phyloP scores from a whole-genome alignment of 1,140 invertebrate genomes.

The Chironomus striatipennis region DNA sequence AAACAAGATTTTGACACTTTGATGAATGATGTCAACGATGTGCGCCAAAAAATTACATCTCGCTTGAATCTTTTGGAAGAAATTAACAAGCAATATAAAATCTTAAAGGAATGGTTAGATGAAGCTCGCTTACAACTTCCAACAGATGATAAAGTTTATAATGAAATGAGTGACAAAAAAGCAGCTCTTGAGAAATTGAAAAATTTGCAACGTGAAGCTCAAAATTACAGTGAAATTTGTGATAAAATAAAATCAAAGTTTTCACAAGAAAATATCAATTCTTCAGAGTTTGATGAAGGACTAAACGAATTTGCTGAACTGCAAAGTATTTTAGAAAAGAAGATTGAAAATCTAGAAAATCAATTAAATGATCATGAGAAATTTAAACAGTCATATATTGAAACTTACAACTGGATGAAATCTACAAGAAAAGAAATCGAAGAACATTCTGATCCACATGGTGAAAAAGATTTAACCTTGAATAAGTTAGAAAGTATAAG shows the following conservation, averaged over 20 bases:
- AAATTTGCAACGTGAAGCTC: slow-evolving; percentile 65
- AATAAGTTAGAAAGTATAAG: slow-evolving; percentile 64
- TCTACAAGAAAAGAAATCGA: slow-evolving; percentile 74
- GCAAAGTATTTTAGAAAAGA: slow-evolving; percentile 52
- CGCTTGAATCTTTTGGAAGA: slow-evolving; percentile 73
- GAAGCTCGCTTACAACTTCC: slow-evolving; percentile 76
- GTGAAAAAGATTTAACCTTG: slow-evolving; percentile 64
- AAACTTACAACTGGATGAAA: slow-evolving; percentile 80
- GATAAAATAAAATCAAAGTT: slow-evolving; percentile 61
- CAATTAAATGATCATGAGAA: slow-evolving; percentile 82
- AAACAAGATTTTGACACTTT: slow-evolving; percentile 82
- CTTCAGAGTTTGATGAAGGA: slow-evolving; percentile 57
- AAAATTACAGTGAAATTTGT: slow-evolving; percentile 62
- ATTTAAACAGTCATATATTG: slow-evolving; percentile 71
- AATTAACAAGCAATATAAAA: slow-evolving; percentile 66
- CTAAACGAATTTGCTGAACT: slow-evolving; percentile 62
- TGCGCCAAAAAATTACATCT: slow-evolving; percentile 59
- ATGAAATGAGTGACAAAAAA: slow-evolving; percentile 84
- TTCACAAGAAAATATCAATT: slow-evolving; percentile 55
- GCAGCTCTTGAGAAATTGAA: slow-evolving; percentile 76
- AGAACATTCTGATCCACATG: slow-evolving; percentile 73
- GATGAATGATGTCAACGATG: slow-evolving; percentile 67
- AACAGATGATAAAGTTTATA: slow-evolving; percentile 57
- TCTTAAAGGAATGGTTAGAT: slow-evolving; percentile 74
- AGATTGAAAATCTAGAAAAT: slow-evolving; percentile 63